A percentile compares a stretch with the other conserved stretches of the same genome.
Conservation (phyloP, 2,113 vertebrate species). For the Syngnathus floridae region DNA sequence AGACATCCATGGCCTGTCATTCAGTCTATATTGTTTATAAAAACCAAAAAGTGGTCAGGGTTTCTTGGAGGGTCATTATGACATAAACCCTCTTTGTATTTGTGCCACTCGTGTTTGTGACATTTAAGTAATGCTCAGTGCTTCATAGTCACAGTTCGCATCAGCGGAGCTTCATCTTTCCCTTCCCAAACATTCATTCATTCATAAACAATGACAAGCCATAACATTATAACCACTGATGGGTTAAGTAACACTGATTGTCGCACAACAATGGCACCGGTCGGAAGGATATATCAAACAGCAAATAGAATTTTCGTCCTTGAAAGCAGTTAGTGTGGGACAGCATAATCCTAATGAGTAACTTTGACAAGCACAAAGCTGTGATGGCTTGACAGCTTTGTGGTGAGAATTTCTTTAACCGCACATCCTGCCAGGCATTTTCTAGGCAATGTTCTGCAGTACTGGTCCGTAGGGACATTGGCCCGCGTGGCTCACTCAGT, state of each 20-base stretch:
- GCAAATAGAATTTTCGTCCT: background rate
- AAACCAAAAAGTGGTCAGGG: no score
- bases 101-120: background rate
- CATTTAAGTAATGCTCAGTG: conserved; percentile 8
- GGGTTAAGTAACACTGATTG: background rate
- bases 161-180: background rate
- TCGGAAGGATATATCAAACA: background rate
- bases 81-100: background rate
- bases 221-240: background rate
- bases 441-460: background rate
- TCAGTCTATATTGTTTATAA: no score
- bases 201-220: background rate
- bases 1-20: no score
- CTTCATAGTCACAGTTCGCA: conserved; percentile 3
- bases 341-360: background rate
- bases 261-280: background rate
- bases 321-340: background rate
- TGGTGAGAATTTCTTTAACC: background rate
- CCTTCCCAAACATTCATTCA: background rate
- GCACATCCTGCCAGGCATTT: background rate
- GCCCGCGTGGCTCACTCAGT: background rate
- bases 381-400: background rate
- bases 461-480: background rate
- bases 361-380: background rate
- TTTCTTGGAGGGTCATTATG: no score